Evolutionary conservation across 2,797 vertebrate genomes (phyloP).

Genomic region (Tiaroga cobitis): DNA sequence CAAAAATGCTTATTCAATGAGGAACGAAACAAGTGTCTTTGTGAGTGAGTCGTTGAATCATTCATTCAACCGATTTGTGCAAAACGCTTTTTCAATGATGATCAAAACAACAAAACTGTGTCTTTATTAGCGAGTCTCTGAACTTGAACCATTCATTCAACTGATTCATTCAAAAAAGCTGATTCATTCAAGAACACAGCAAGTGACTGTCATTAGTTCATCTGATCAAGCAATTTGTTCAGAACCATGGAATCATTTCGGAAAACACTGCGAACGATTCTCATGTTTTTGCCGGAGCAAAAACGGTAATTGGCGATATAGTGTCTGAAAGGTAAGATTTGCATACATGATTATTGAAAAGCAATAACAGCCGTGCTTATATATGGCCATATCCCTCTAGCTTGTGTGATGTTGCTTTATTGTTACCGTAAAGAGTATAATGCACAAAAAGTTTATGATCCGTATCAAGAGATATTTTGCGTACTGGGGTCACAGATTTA

Average conservation of each 20-base stretch:
- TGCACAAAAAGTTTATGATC: neutral
- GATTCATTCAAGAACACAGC: neutral
- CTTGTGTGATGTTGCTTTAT: too few relatives aligned
- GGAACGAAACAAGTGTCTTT: neutral
- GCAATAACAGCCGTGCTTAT: too few relatives aligned
- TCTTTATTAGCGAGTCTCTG: too few relatives aligned
- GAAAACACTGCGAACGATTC: too few relatives aligned
- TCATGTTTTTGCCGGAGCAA: neutral
- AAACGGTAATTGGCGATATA: neutral
- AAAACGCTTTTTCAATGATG: too few relatives aligned
- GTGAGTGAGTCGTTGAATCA: neutral
- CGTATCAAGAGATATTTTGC: neutral
- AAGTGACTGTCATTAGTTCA: neutral
- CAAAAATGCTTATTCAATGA: neutral
- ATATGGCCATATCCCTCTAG: too few relatives aligned
- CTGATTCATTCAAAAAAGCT: neutral
- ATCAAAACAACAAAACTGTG: too few relatives aligned
- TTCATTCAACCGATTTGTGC: neutral
- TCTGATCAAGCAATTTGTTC: neutral
- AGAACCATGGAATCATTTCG: too few relatives aligned
- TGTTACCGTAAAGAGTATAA: too few relatives aligned
- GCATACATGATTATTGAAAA: too few relatives aligned
- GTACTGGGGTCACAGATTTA: neutral
- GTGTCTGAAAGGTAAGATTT: neutral
- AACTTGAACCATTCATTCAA: neutral